Evolutionary conservation across 2,113 vertebrate species (phyloP).

Genomic region (Lichenostomus cassidix): DNA sequence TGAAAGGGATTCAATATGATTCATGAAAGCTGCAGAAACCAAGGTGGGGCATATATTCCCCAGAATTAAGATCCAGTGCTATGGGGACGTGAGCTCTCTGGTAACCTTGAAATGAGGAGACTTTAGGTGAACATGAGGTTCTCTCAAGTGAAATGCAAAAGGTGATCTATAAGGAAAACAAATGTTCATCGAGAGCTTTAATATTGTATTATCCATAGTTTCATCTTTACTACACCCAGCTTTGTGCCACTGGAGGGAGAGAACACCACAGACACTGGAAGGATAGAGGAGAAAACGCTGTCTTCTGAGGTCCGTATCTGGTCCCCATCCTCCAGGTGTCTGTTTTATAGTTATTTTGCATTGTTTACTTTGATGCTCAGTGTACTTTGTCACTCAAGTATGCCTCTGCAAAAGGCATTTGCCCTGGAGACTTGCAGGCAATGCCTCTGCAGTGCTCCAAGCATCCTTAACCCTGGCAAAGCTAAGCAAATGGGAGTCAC

Average conservation of each 20-base stretch:
- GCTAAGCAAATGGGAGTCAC: not conserved
- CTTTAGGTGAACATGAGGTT: not conserved
- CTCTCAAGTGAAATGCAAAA: not conserved
- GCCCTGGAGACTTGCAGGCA: not conserved
- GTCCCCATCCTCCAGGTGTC: not conserved
- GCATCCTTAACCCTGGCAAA: not conserved
- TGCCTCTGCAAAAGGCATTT: slow-evolving; percentile 20
- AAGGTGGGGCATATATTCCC: not conserved
- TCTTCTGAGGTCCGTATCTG: not conserved
- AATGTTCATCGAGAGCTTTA: not conserved
- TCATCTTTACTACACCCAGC: not conserved
- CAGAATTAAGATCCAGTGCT: not conserved
- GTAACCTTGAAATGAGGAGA: not conserved
- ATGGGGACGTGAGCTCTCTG: not conserved
- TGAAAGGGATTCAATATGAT: not conserved
- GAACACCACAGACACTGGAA: not conserved
- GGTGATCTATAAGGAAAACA: not conserved
- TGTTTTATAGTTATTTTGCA: not conserved
- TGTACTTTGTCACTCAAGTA: not conserved
- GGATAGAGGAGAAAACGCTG: not conserved
- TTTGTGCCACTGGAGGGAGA: not conserved
- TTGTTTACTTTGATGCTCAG: not conserved
- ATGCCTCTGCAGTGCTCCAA: not conserved
- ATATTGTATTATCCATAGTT: not conserved
- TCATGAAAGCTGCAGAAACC: not conserved